Percentiles rank a stretch among this genome's conserved stretches.
phyloP scores from a whole-genome alignment of 2,113 vertebrate species.

The Ceyx margarethae region DNA sequence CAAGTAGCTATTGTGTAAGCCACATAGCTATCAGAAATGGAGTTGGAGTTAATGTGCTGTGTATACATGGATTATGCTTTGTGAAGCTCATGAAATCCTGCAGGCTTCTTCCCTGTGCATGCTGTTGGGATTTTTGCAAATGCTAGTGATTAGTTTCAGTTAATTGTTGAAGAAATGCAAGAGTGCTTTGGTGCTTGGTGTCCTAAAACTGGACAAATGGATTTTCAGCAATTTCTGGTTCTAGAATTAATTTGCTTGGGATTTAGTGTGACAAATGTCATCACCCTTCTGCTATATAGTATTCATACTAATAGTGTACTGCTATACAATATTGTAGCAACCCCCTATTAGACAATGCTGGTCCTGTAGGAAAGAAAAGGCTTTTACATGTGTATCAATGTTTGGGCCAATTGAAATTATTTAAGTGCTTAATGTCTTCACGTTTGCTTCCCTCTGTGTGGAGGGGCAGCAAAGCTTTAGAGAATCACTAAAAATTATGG shows the following conservation, averaged over 20 bases:
- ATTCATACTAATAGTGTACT: not conserved
- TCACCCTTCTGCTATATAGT: not conserved
- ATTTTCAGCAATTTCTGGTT: not conserved
- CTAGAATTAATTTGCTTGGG: not conserved
- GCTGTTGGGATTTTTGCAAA: not conserved
- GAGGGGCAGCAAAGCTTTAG: not conserved
- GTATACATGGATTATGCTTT: not conserved
- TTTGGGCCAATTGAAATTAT: not conserved
- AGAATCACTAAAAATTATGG: not conserved
- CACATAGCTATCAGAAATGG: fast-evolving
- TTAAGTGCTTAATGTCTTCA: not conserved
- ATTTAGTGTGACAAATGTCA: not conserved
- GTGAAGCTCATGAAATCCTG: not conserved
- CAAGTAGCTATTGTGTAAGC: not conserved
- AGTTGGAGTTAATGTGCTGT: not conserved
- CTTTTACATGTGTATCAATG: not conserved
- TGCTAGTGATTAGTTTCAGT: not conserved
- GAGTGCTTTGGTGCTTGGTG: not conserved
- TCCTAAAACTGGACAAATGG: not conserved
- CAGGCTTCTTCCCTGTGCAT: not conserved
- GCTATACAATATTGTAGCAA: not conserved
- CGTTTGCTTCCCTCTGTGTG: not conserved
- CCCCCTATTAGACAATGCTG: not conserved
- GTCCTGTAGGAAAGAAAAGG: not conserved
- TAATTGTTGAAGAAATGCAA: not conserved